Conservation (phyloP, 2,797 vertebrate species). For the Acestrorhynchus altus region DNA sequence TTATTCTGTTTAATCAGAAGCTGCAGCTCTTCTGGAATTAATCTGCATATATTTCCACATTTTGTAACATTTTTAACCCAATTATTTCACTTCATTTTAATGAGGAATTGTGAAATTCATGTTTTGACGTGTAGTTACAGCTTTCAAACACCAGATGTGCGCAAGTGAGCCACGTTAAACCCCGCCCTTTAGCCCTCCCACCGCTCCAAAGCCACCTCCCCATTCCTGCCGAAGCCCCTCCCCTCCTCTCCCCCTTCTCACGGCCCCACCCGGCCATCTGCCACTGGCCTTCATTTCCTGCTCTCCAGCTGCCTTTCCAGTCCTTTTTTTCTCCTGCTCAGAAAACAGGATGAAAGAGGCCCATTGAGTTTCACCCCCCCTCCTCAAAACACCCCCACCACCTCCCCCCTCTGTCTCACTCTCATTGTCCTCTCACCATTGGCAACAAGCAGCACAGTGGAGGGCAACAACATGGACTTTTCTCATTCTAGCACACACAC, state of each 20-base stretch:
- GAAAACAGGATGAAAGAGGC: slow-evolving; percentile 62
- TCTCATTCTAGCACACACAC: slow-evolving; percentile 20
- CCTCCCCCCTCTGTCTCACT: slow-evolving; percentile 3
- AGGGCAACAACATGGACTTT: slow-evolving; percentile 40
- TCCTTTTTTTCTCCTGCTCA: slow-evolving; percentile 53
- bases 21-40: too few species aligned
- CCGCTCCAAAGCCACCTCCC: slow-evolving; percentile 34
- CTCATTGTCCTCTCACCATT: slow-evolving; percentile 54
- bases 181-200: slow-evolving; percentile 46
- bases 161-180: slow-evolving; percentile 63
- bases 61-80: neutral
- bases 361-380: slow-evolving; percentile 53
- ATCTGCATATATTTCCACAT: neutral
- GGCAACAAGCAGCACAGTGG: slow-evolving; percentile 47
- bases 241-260: slow-evolving; percentile 47
- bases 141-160: slow-evolving; percentile 63
- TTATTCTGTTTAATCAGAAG: too few species aligned
- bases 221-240: slow-evolving; percentile 50
- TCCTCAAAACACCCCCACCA: too few species aligned
- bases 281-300: slow-evolving; percentile 63
- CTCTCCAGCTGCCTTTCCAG: slow-evolving; percentile 57
- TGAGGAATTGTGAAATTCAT: neutral
- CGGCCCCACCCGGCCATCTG: slow-evolving; percentile 67
- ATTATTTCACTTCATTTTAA: neutral
- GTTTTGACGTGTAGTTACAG: slow-evolving; percentile 54